These are phyloP conservation scores for Rhinatrema bivittatum DNA, from an alignment of 2,797 vertebrate species.

Conservation along the genomic window DNA sequence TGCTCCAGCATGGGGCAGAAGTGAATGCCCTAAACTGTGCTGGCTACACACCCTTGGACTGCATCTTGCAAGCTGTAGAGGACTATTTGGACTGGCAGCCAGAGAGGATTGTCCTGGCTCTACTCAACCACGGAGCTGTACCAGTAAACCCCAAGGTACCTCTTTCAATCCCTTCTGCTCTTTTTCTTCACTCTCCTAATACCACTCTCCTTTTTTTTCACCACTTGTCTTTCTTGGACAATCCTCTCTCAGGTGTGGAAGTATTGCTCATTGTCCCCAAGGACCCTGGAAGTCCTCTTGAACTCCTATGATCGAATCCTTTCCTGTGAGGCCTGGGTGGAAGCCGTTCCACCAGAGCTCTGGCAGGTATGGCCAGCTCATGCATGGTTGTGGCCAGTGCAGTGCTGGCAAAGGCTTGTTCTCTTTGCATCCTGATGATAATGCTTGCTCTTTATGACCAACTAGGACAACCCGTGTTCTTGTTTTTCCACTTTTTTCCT, in stretches of 20 bases:
- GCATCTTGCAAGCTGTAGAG: conserved; percentile 72
- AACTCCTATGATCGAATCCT: conserved; percentile 71
- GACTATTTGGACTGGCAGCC: conserved; percentile 67
- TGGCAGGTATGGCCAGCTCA: conserved; percentile 55
- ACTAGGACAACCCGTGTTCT: too few relatives aligned
- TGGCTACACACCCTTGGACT: conserved; percentile 82
- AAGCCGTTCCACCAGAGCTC: conserved; percentile 49
- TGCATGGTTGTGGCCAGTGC: not conserved
- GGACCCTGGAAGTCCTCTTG: conserved; percentile 75
- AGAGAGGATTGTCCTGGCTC: conserved; percentile 56
- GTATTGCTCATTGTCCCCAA: conserved; percentile 67
- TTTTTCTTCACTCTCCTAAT: not conserved
- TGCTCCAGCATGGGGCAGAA: conserved; percentile 66
- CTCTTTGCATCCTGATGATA: too few relatives aligned
- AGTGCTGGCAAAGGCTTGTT: too few relatives aligned
- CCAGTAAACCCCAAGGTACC: conserved; percentile 60
- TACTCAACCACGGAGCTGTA: conserved; percentile 73
- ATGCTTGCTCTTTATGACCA: too few relatives aligned
- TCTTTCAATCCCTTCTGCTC: too few relatives aligned
- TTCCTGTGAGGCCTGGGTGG: conserved; percentile 62
- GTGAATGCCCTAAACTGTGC: conserved; percentile 60
- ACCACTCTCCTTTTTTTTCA: too few relatives aligned
- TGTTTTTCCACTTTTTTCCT: not conserved
- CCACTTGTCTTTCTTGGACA: too few relatives aligned
- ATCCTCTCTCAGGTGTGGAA: conserved; percentile 62